These are phyloP conservation scores for Hirundichthys speculiger DNA, from an alignment of 2,113 vertebrate genomes.

Conservation along the genomic window DNA sequence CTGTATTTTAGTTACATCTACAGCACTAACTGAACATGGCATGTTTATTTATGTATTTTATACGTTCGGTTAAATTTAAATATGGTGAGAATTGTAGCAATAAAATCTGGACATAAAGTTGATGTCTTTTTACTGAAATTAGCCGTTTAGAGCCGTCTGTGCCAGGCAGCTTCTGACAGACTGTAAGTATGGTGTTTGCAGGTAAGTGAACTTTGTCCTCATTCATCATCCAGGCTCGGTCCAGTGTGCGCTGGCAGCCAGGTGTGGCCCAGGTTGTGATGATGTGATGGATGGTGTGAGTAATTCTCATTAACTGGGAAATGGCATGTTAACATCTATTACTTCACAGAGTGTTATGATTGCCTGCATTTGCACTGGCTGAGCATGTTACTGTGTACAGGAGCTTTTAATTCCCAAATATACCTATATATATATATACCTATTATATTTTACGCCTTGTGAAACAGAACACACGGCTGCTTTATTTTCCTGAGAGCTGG, in stretches of 20 bases:
- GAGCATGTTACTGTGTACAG: conserved; percentile 37
- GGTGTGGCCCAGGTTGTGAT: conserved; percentile 68
- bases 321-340: conserved; percentile 72
- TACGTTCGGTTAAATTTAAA: too few relatives aligned
- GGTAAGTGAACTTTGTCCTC: conserved; percentile 2
- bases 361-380: conserved; percentile 38
- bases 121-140: too few relatives aligned
- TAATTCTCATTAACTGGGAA: conserved; percentile 70
- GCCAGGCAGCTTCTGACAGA: too few relatives aligned
- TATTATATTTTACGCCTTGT: too few relatives aligned
- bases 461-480: conserved; percentile 64
- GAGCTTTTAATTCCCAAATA: conserved; percentile 55
- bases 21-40: too few relatives aligned
- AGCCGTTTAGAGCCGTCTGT: too few relatives aligned
- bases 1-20: too few relatives aligned
- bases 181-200: not conserved
- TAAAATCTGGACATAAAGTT: too few relatives aligned
- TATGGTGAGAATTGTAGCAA: too few relatives aligned
- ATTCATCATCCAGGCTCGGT: conserved; percentile 2
- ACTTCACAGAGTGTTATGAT: conserved; percentile 56
- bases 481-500: conserved; percentile 60
- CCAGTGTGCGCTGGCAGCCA: conserved; percentile 35
- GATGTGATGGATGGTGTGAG: conserved; percentile 77
- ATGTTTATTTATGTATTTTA: too few relatives aligned
- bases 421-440: conserved; percentile 31